Percentiles rank a stretch among this genome's conserved stretches.
Evolutionary conservation across 2,888 invertebrate species (phyloP).

Genomic region (Phengaris arion): DNA sequence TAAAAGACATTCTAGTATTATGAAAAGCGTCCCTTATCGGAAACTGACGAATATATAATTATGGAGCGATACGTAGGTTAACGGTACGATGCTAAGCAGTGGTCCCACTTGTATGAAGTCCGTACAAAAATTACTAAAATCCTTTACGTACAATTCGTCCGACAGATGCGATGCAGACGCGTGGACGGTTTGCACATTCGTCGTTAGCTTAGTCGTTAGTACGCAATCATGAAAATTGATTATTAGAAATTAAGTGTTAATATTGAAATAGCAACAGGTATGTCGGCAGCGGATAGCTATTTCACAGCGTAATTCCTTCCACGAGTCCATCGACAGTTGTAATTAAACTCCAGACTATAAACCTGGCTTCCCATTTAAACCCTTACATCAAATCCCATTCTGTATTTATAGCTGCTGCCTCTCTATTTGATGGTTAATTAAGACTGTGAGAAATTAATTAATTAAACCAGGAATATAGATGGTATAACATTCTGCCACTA

Average conservation of each 20-base stretch:
- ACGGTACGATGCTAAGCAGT: too few species aligned
- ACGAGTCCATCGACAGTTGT: conserved; percentile 40
- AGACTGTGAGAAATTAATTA: conserved; percentile 17
- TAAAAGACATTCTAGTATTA: too few species aligned
- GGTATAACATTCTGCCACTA: not conserved
- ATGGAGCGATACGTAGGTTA: too few species aligned
- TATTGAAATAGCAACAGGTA: not conserved
- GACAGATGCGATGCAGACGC: too few species aligned
- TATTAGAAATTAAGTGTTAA: not conserved
- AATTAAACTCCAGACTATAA: conserved; percentile 39
- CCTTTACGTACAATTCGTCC: too few species aligned
- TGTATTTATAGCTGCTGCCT: conserved; percentile 7
- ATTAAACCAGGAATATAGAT: not conserved
- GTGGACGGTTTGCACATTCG: too few species aligned
- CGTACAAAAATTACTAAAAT: too few species aligned
- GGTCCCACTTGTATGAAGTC: too few species aligned
- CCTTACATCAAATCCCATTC: conserved; percentile 31
- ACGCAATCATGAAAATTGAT: not conserved
- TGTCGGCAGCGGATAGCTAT: conserved; percentile 34
- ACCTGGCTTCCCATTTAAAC: conserved; percentile 36
- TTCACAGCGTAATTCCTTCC: conserved; percentile 41
- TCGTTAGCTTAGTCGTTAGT: not conserved
- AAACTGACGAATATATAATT: too few species aligned
- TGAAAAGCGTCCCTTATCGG: too few species aligned
- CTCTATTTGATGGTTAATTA: conserved; percentile 17